Evolutionary conservation across 2,113 vertebrate species (phyloP).

Genomic region (Phyllostomus hastatus): DNA sequence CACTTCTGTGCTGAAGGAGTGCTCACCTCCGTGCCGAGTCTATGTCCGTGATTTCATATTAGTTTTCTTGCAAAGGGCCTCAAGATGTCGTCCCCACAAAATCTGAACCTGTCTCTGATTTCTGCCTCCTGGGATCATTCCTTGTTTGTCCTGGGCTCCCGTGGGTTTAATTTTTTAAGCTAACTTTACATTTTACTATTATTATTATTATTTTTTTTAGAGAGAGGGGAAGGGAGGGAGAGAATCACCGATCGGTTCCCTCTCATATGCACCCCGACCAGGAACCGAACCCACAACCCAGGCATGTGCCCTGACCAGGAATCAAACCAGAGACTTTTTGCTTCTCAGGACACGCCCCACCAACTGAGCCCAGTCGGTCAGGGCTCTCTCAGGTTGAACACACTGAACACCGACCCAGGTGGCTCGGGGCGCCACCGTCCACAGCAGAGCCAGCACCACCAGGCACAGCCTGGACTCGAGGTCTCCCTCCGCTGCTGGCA

Average conservation of each 20-base stretch:
- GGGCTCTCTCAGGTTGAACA: background rate
- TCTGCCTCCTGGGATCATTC: background rate
- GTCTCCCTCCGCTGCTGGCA: background rate
- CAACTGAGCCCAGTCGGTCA: no score
- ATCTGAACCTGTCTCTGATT: background rate
- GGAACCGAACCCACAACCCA: no score
- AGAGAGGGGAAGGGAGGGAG: no score
- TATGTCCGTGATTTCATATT: background rate
- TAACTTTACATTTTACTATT: no score
- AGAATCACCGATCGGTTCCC: no score
- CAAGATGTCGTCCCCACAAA: background rate
- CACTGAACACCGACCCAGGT: background rate
- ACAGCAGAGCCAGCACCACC: background rate
- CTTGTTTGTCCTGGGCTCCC: background rate
- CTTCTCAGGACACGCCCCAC: no score
- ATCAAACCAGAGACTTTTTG: no score
- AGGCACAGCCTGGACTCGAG: fast-evolving
- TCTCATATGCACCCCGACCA: no score
- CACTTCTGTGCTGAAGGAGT: background rate
- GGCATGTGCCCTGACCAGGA: no score
- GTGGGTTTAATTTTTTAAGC: background rate
- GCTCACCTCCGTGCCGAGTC: background rate
- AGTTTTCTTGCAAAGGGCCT: background rate
- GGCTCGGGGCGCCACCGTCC: background rate
- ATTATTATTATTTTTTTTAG: no score